Percentiles rank a stretch among this genome's conserved stretches.
Evolutionary conservation across 2,888 invertebrate genomes (phyloP).

Genomic region (Abrostola tripartita): DNA sequence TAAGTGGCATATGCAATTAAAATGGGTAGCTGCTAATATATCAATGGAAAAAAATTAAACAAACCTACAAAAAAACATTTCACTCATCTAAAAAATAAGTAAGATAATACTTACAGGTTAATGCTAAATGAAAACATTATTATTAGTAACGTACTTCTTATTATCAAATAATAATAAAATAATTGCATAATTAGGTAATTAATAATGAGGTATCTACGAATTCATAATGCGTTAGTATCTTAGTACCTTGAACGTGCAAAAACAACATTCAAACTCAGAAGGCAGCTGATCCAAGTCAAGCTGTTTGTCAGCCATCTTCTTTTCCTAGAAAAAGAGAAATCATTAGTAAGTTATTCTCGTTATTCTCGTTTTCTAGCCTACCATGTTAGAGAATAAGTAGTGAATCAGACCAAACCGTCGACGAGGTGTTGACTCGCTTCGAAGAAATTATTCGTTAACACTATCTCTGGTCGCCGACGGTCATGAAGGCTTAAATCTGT

Average conservation of each 20-base stretch:
- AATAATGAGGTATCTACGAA: conserved; percentile 48
- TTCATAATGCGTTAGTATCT: conserved; percentile 71
- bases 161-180: conserved; percentile 42
- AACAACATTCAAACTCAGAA: conserved; percentile 99
- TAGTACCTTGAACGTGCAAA: conserved; percentile 97
- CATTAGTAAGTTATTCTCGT: conserved; percentile 67
- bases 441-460: conserved; percentile 17
- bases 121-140: conserved; percentile 63
- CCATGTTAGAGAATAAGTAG: conserved; percentile 37
- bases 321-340: conserved; percentile 89
- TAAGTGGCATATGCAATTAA: conserved; percentile 44
- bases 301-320: conserved; percentile 91
- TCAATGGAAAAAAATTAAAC: conserved; percentile 44
- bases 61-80: conserved; percentile 38
- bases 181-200: conserved; percentile 46
- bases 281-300: conserved; percentile 96
- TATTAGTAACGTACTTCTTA: conserved; percentile 52
- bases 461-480: conserved; percentile 23
- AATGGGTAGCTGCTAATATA: conserved; percentile 47
- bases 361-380: conserved; percentile 23
- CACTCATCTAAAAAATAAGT: conserved; percentile 41
- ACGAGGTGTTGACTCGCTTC: conserved; percentile 23
- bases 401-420: conserved; percentile 42
- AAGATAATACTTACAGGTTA: conserved; percentile 64
- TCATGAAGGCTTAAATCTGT: conserved; percentile 27